These are phyloP conservation scores for Pygoscelis antarcticus DNA, from an alignment of 2,113 vertebrate genomes.

Conservation along the genomic window DNA sequence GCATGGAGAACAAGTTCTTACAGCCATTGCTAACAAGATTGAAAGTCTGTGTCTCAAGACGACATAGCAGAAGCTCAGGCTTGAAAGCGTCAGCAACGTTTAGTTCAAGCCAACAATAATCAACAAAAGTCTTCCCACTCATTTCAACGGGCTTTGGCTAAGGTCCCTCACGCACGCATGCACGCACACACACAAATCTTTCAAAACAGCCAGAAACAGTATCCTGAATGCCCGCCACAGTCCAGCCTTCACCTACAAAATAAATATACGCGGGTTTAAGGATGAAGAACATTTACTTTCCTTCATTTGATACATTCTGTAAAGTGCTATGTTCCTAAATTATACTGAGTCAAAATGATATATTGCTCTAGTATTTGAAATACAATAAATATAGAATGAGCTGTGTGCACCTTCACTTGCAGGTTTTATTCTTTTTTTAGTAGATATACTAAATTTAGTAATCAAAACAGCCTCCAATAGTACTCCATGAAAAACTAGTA, in stretches of 20 bases:
- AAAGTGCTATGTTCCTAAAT: conserved; percentile 51
- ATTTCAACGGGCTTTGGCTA: background rate
- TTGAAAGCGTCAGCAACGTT: background rate
- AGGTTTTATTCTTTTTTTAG: conserved; percentile 7
- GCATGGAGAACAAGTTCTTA: background rate
- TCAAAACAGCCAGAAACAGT: background rate
- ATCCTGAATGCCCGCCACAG: background rate
- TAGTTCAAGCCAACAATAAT: background rate
- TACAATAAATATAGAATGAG: conserved; percentile 41
- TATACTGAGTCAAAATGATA: background rate
- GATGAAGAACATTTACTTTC: background rate
- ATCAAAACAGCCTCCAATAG: background rate
- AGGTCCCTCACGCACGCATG: background rate
- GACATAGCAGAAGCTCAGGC: background rate
- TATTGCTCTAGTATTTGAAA: background rate
- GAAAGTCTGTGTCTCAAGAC: background rate
- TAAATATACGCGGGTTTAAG: background rate
- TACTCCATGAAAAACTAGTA: conserved; percentile 10
- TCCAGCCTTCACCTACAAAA: background rate
- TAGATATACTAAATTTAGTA: conserved; percentile 7
- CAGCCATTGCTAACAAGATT: background rate
- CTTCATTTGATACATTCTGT: conserved; percentile 3
- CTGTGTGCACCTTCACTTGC: conserved; percentile 1
- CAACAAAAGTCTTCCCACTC: background rate
- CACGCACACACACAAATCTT: background rate